phyloP scores from a whole-genome alignment of 2,113 vertebrate species.

The Ramphastos sulfuratus region DNA sequence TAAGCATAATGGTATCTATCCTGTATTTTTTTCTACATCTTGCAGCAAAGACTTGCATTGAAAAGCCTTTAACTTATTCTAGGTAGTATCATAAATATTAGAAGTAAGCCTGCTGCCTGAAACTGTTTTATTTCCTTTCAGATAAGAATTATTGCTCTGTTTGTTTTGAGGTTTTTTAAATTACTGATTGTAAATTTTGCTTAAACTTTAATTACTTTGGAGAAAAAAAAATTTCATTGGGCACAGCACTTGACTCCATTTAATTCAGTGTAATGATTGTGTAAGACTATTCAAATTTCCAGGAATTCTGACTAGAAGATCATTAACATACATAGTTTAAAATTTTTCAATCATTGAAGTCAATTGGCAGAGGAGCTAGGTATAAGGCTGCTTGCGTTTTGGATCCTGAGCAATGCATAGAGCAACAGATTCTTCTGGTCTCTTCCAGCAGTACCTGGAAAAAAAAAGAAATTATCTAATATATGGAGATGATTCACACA shows the following conservation, averaged over 20 bases:
- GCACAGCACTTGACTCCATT: not conserved
- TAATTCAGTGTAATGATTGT: not conserved
- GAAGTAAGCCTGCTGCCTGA: not conserved
- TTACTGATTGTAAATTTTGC: not conserved
- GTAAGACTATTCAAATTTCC: not conserved
- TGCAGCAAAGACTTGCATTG: not conserved
- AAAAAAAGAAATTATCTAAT: not conserved
- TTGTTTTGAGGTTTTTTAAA: not conserved
- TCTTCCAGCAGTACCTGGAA: slow-evolving; percentile 86
- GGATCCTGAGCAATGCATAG: slow-evolving; percentile 87
- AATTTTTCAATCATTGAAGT: not conserved
- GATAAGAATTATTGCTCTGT: not conserved
- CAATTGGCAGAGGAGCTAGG: not conserved
- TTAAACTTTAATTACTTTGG: not conserved
- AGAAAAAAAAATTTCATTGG: not conserved
- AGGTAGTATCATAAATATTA: not conserved
- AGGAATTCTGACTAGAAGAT: not conserved
- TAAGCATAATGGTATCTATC: too few species aligned
- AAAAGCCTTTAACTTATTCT: not conserved
- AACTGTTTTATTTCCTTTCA: not conserved
- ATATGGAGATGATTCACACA: too few species aligned
- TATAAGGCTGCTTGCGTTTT: slow-evolving; percentile 80
- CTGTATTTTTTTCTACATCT: too few species aligned
- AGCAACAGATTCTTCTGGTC: slow-evolving; percentile 78
- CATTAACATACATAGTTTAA: not conserved